Base-by-base conservation (phyloP, 1,140 invertebrate species). In the Drosophila arizonae region DNA sequence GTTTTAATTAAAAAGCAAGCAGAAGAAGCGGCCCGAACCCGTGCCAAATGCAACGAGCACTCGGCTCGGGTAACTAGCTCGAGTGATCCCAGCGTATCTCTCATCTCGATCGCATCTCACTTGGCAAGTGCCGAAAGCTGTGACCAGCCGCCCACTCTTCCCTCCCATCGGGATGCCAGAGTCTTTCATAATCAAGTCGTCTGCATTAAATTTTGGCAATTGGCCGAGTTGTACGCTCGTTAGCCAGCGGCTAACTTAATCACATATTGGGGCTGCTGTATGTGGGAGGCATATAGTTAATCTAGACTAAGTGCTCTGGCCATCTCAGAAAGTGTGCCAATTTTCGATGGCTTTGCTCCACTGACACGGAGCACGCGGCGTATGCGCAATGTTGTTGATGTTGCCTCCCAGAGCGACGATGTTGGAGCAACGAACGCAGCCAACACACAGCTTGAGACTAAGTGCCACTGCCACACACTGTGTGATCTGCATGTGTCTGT, bases 151-250 rank as follows among this genome's bases (percentile, higher is more conserved):
- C 43, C 43, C n/a, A 13, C 17, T 46, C n/a, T 2, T 30, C 4
- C 2, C 28, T 6, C 28, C 28, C 1, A 30, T 45, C 36, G n/a
- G 17, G 17, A 21, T 62, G 50, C 11, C 50, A 55, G 58, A 45
- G 39, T 67, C 63, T 60, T 39, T 84, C 79, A 82, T 81, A 87
- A 86, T 87, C 81, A 86, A 87, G 75, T 85, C 81, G 74, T 86
- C 78, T 85, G 81, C 81, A 72, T 74, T 71, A 69, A 72, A 67
- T 76, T 86, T 87, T 86, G 81, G 81, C 81, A 87, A 79, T 86
- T 86, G 82, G 79, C 81, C 81, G 81, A 86, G 72, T 79, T 87
- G 67, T 72, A 79, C 75, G 81, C 79, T 87, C 71, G 81, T 85
- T 85, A 85, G 75, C 79, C 58, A 65, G 30, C 33, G 56, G 51